Conservation (phyloP, 1,140 invertebrate species). For the Radopholus similis region DNA sequence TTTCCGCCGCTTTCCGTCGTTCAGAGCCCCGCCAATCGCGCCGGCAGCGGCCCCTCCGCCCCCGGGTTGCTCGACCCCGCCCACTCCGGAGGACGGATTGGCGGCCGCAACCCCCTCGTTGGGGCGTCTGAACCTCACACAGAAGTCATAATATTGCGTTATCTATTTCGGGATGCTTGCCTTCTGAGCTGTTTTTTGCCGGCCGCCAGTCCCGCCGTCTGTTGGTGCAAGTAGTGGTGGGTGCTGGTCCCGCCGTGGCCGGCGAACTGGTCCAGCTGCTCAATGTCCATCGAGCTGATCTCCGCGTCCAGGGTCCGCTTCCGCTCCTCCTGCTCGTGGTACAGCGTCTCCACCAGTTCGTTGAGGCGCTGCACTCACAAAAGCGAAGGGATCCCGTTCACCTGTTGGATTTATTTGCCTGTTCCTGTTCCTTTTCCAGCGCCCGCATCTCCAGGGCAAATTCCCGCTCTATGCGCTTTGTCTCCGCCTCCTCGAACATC, state of each 20-base stretch:
- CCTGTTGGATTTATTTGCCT: neutral
- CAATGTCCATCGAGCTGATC: conserved; percentile 26
- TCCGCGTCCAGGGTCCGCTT: conserved; percentile 22
- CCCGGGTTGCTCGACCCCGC: neutral
- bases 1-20: neutral
- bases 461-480: neutral
- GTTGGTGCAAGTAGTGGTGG: neutral
- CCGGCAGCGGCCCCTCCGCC: neutral
- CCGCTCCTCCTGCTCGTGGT: conserved; percentile 30
- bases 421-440: conserved; percentile 13
- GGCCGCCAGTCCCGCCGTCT: neutral
- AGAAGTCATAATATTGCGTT: neutral
- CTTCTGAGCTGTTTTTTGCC: conserved; percentile 14
- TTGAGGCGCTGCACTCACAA: conserved; percentile 1
- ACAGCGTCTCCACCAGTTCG: conserved; percentile 25
- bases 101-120: neutral
- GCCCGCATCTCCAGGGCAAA: neutral
- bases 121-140: neutral
- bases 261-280: neutral
- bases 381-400: neutral
- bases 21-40: neutral
- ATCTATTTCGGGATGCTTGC: neutral
- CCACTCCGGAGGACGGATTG: neutral
- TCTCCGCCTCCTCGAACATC: neutral
- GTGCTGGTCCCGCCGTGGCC: neutral